Base-by-base conservation (phyloP, 2,113 vertebrate species). In the Nanorana parkeri region DNA sequence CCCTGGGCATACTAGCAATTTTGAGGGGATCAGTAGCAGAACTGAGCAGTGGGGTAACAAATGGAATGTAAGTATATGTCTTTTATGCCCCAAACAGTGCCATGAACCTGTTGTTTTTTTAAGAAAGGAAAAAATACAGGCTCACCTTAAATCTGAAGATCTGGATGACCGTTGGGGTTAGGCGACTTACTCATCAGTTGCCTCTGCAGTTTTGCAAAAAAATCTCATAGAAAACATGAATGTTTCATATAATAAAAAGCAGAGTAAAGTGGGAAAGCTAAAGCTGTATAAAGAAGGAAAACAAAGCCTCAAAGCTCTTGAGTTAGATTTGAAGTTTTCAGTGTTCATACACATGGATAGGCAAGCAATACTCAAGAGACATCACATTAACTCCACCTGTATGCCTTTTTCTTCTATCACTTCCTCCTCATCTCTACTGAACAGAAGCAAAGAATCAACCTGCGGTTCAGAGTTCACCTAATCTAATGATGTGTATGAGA, bases 291-390 rank as follows among this genome's bases (percentile, higher is more conserved):
- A 86, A 64, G 82, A 90, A 86, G 88, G 88, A 88, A 89, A 89
- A 88, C n/a, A 86, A 80, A 87, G 87, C 90, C 91, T 92, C 88
- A 92, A 91, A 91, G 91, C 85, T 86, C 85, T 81, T 84, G 87
- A 74, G 87, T 86, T 86, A 81, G 88, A 91, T 90, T 89, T 90
- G 89, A 91, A 89, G 87, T 91, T 87, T 88, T 83, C 85, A 88
- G 86, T 74, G 73, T 90, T 90, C 86, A 86, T 86, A 86, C 60
- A 87, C 88, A 86, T 26, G 90, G 87, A 85, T 64, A 89, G 87
- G 64, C 78, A 86, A 86, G 85, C 83, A 91, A 92, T 89, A 76
- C 91, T 89, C 91, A 78, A 86, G 91, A 90, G 91, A 91, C 83
- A 71, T 58, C 81, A 86, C 78, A 36, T 88, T 89, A 88, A 83